Conservation (phyloP, 2,888 invertebrate species). For the Hybos culiciformis region DNA sequence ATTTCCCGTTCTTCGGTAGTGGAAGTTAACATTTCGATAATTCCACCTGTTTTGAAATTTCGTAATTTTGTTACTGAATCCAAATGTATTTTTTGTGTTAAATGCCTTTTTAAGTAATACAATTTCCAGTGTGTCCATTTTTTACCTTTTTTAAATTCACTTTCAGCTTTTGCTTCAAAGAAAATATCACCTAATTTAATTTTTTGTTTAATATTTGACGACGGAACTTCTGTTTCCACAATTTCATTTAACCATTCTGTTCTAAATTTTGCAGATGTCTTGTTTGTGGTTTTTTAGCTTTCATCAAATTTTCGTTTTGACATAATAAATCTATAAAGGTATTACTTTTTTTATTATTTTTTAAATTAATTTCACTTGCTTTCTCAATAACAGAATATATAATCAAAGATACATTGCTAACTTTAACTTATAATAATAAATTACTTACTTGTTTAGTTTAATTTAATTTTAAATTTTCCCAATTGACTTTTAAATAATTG, state of each 20-base stretch:
- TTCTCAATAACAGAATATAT: too few relatives aligned
- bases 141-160: neutral
- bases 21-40: slow-evolving; percentile 2
- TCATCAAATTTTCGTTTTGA: slow-evolving; percentile 3
- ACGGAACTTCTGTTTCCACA: slow-evolving; percentile 1
- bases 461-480: too few relatives aligned
- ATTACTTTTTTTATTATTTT: neutral
- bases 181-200: slow-evolving; percentile 5
- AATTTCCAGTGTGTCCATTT: neutral
- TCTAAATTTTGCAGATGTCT: slow-evolving; percentile 4
- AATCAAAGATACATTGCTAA: too few relatives aligned
- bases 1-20: slow-evolving; percentile 2
- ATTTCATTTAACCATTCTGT: slow-evolving; percentile 6
- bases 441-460: too few relatives aligned
- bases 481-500: too few relatives aligned
- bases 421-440: too few relatives aligned
- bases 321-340: neutral
- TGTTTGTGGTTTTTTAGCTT: slow-evolving; percentile 2
- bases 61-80: slow-evolving; percentile 3
- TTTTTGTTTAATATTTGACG: neutral
- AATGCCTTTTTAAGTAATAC: neutral
- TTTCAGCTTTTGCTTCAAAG: slow-evolving; percentile 3
- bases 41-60: slow-evolving; percentile 2
- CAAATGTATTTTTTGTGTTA: slow-evolving; percentile 4
- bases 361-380: neutral